Evolutionary conservation across 2,113 vertebrate genomes (phyloP).

Genomic region (Malurus cyaneus): DNA sequence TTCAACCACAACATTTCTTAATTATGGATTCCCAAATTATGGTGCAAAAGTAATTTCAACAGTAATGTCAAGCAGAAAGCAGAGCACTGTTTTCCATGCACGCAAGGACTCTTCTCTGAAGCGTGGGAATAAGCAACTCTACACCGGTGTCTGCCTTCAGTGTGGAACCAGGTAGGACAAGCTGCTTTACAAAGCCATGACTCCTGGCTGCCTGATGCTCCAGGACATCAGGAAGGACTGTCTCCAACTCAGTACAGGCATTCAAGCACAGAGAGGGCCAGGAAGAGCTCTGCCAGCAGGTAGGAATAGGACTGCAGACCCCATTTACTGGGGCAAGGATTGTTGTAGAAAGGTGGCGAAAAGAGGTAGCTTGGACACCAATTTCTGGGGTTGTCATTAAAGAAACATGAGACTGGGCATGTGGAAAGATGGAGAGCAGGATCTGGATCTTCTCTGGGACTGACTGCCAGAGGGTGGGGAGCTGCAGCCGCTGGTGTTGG

Average conservation of each 20-base stretch:
- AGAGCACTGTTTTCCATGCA: rapidly evolving
- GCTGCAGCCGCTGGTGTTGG: rapidly evolving
- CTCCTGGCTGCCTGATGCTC: background rate
- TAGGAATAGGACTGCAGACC: background rate
- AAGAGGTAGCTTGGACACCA: background rate
- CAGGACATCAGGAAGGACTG: background rate
- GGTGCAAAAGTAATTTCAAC: background rate
- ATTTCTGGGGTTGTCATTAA: background rate
- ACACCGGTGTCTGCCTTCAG: background rate
- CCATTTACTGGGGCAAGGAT: background rate
- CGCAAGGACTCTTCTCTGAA: background rate
- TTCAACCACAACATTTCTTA: background rate
- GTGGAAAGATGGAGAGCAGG: background rate
- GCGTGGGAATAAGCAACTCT: background rate
- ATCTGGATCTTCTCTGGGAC: background rate
- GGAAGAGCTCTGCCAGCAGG: rapidly evolving
- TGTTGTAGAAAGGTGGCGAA: background rate
- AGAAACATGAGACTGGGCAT: background rate
- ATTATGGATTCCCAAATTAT: background rate
- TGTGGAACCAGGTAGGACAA: background rate
- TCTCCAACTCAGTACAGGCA: background rate
- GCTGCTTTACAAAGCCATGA: rapidly evolving
- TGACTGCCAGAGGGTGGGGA: background rate
- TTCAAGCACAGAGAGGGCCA: background rate
- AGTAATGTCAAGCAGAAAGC: background rate